These are phyloP conservation scores for Elysia crispata DNA, from an alignment of 2,888 invertebrate species.

Conservation along the genomic window DNA sequence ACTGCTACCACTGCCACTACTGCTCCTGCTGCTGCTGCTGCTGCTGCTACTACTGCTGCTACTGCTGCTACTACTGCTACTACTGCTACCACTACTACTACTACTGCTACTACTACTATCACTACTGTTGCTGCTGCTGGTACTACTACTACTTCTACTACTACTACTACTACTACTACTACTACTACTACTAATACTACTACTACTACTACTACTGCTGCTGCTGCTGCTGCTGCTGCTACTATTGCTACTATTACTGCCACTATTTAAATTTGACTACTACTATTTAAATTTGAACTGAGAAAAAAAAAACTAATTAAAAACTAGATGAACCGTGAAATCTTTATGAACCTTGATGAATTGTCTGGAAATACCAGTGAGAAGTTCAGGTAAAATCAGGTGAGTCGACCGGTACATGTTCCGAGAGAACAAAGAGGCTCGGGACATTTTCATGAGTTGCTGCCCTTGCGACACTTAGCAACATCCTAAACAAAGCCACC, in stretches of 20 bases:
- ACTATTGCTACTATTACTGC: conserved; percentile 1
- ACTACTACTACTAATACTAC: conserved; percentile 3
- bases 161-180: conserved; percentile 28
- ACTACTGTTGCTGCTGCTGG: not conserved
- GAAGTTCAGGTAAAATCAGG: too few relatives aligned
- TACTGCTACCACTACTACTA: not conserved
- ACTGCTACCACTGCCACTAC: not conserved
- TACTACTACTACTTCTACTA: conserved; percentile 27
- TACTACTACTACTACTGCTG: conserved; percentile 29
- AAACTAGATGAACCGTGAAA: too few relatives aligned
- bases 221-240: conserved; percentile 12
- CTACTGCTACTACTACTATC: not conserved
- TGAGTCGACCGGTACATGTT: too few relatives aligned
- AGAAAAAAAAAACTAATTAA: too few relatives aligned
- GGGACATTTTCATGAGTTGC: too few relatives aligned
- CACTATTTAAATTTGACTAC: not conserved
- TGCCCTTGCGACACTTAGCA: conserved; percentile 11
- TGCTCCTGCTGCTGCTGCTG: not conserved
- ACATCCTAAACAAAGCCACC: not conserved
- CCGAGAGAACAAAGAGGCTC: too few relatives aligned
- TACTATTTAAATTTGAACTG: too few relatives aligned
- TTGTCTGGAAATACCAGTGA: too few relatives aligned
- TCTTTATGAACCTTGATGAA: too few relatives aligned
- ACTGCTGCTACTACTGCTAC: not conserved
- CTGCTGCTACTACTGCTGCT: conserved; percentile 3